These are phyloP conservation scores for Philopotamus ludificatus DNA, from an alignment of 1,140 invertebrate species.

Conservation along the genomic window DNA sequence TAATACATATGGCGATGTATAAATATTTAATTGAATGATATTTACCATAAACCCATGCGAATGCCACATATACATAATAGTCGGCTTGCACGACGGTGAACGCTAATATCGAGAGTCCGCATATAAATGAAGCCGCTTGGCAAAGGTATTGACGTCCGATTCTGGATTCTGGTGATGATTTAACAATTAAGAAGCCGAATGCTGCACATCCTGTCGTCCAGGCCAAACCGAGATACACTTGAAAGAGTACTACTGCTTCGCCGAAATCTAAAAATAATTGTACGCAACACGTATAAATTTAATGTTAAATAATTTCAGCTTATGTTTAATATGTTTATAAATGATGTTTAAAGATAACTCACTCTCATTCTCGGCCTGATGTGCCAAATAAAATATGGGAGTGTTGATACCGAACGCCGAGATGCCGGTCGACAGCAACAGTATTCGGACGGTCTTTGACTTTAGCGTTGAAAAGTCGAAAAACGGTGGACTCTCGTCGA, in stretches of 20 bases:
- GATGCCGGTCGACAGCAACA: constrained; percentile 77
- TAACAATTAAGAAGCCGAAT: constrained; percentile 79
- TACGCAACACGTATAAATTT: not conserved
- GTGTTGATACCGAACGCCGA: constrained; percentile 81
- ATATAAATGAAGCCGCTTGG: constrained; percentile 74
- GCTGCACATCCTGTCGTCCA: constrained; percentile 79
- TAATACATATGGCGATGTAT: not conserved
- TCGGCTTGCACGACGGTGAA: constrained; percentile 79
- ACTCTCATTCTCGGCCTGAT: constrained; percentile 74
- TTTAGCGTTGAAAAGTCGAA: constrained; percentile 82
- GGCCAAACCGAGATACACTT: constrained; percentile 77
- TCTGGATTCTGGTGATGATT: constrained; percentile 78
- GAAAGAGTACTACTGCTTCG: constrained; percentile 69
- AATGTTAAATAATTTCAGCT: not conserved
- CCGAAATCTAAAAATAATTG: constrained; percentile 53
- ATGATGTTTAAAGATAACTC: constrained; percentile 2
- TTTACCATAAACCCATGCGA: constrained; percentile 79
- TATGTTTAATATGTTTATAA: not conserved
- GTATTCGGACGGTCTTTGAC: constrained; percentile 80
- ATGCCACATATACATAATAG: constrained; percentile 76
- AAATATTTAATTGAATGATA: constrained; percentile 2
- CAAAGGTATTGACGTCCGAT: constrained; percentile 84
- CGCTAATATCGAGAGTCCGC: constrained; percentile 75
- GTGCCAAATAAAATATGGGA: constrained; percentile 81
- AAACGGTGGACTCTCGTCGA: constrained; percentile 77